These are phyloP conservation scores for Hylomyscus alleni DNA, from an alignment of 2,797 vertebrate species.

Conservation along the genomic window DNA sequence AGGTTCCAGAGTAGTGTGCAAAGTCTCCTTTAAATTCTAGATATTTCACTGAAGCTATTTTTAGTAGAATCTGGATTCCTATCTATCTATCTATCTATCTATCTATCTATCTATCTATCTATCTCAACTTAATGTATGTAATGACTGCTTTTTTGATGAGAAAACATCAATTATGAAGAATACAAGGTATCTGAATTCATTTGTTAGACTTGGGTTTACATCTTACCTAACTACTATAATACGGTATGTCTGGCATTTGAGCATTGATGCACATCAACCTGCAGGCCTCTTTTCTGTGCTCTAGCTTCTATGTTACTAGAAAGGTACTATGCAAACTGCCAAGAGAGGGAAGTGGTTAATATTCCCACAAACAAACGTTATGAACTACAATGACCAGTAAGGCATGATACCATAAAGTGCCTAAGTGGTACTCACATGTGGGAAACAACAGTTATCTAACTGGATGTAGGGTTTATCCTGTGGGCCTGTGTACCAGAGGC, in stretches of 20 bases:
- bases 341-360: neutral
- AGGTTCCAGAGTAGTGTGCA: neutral
- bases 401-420: neutral
- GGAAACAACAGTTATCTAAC: neutral
- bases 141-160: neutral
- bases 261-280: neutral
- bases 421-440: neutral
- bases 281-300: neutral
- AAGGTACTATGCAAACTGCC: too few species aligned
- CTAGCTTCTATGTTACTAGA: neutral
- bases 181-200: neutral
- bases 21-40: neutral
- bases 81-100: neutral
- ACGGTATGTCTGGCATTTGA: neutral
- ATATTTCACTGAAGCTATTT: neutral
- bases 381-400: neutral
- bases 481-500: too few species aligned
- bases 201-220: neutral
- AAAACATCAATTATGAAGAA: neutral
- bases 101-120: neutral
- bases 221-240: neutral
- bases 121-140: neutral
- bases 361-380: neutral
- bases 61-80: neutral
- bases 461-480: neutral